phyloP scores from a whole-genome alignment of 2,888 invertebrate species.

The Athetis lepigone region DNA sequence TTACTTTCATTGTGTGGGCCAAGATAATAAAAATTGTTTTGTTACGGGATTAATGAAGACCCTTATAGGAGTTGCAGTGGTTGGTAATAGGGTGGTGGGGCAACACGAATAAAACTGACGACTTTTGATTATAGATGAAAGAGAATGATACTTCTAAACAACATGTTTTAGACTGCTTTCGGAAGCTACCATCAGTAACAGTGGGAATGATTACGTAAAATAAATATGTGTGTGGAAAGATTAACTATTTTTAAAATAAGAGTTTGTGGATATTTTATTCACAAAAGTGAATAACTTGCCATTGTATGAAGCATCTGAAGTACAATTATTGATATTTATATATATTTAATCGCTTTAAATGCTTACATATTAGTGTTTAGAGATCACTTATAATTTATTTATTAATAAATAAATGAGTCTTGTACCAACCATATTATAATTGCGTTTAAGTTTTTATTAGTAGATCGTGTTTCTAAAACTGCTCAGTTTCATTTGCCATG shows the following conservation, averaged over 20 bases:
- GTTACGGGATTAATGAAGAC: too few relatives aligned
- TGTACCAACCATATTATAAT: slow-evolving; percentile 44
- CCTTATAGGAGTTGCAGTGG: too few relatives aligned
- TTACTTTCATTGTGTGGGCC: too few relatives aligned
- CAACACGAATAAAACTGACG: too few relatives aligned
- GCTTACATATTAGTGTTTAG: slow-evolving; percentile 40
- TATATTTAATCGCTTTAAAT: slow-evolving; percentile 55
- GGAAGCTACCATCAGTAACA: slow-evolving; percentile 20
- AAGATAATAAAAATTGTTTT: too few relatives aligned
- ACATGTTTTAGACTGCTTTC: background rate
- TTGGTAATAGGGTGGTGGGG: too few relatives aligned
- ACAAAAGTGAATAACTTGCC: slow-evolving; percentile 66
- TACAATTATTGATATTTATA: slow-evolving; percentile 71
- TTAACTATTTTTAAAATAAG: slow-evolving; percentile 32
- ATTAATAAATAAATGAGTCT: slow-evolving; percentile 50
- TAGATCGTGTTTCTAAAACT: slow-evolving; percentile 49
- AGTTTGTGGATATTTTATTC: slow-evolving; percentile 66
- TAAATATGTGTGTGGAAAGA: slow-evolving; percentile 42
- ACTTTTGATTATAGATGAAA: background rate
- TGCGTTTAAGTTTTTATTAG: slow-evolving; percentile 38
- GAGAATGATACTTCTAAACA: background rate
- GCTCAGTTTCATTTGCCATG: slow-evolving; percentile 59
- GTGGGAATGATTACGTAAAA: slow-evolving; percentile 29
- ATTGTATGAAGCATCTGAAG: slow-evolving; percentile 77
- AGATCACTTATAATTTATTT: slow-evolving; percentile 50